Conservation (phyloP, 2,888 invertebrate species). For the Drosophila infuscata region DNA sequence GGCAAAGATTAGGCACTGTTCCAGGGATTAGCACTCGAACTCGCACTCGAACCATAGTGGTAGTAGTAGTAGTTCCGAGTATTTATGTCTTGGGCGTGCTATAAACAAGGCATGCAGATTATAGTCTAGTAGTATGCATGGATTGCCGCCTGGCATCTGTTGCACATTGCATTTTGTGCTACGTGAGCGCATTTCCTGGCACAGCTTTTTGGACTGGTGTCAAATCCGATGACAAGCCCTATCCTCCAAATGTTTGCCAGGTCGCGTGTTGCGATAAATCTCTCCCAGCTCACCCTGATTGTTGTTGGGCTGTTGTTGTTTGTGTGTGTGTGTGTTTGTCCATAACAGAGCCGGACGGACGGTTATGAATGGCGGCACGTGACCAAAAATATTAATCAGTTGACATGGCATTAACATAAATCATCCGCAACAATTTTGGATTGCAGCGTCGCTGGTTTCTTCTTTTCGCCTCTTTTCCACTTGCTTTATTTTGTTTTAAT, state of each 20-base stretch:
- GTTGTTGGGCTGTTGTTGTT: constrained; percentile 8
- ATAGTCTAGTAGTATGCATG: constrained; percentile 35
- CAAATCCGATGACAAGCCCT: constrained; percentile 53
- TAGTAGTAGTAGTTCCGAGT: background rate
- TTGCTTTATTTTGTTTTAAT: constrained; percentile 41
- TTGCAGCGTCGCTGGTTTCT: constrained; percentile 39
- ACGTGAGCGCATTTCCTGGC: constrained; percentile 67
- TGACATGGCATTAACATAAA: constrained; percentile 83
- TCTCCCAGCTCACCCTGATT: constrained; percentile 26
- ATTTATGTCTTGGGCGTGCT: constrained; percentile 62
- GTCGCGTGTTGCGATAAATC: constrained; percentile 59
- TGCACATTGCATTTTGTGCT: constrained; percentile 58
- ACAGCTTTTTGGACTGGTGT: constrained; percentile 39
- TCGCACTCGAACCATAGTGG: background rate
- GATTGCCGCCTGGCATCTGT: constrained; percentile 61
- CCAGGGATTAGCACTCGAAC: constrained; percentile 41
- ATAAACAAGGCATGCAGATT: constrained; percentile 56
- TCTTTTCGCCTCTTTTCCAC: background rate
- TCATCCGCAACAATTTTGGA: constrained; percentile 76
- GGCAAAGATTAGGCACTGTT: constrained; percentile 55
- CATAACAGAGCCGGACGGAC: constrained; percentile 20
- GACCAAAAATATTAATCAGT: constrained; percentile 84
- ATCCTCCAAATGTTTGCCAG: constrained; percentile 49
- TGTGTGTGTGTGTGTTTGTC: constrained; percentile 34
- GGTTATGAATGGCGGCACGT: constrained; percentile 79